These are phyloP conservation scores for Venustoraphidia nigricollis DNA, from an alignment of 2,888 invertebrate species.

Conservation along the genomic window DNA sequence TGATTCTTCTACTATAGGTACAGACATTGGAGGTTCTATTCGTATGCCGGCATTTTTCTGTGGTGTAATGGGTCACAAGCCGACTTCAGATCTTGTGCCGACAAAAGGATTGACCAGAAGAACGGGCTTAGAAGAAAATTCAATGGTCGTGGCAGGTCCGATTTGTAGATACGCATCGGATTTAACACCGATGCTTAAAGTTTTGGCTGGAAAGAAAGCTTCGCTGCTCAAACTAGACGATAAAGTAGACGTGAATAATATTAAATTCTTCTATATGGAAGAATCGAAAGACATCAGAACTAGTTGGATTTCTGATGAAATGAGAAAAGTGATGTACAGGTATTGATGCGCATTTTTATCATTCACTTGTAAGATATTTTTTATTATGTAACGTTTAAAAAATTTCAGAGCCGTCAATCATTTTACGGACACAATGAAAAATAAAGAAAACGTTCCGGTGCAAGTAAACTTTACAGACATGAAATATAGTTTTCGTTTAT, in stretches of 20 bases:
- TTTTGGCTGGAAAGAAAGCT: constrained; percentile 39
- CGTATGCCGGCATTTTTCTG: constrained; percentile 85
- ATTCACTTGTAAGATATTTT: neutral
- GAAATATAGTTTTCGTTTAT: constrained; percentile 45
- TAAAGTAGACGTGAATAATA: constrained; percentile 42
- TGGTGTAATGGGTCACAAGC: constrained; percentile 77
- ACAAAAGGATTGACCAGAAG: constrained; percentile 51
- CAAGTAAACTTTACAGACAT: constrained; percentile 24
- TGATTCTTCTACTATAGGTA: constrained; percentile 29
- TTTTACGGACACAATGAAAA: constrained; percentile 21
- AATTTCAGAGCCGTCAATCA: constrained; percentile 25
- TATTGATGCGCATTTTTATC: constrained; percentile 14
- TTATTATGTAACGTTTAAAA: constrained; percentile 11
- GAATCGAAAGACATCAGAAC: constrained; percentile 56
- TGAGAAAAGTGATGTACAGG: constrained; percentile 45
- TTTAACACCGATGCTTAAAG: constrained; percentile 58
- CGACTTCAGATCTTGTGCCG: constrained; percentile 33
- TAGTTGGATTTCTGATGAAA: constrained; percentile 52
- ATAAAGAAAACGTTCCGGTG: constrained; percentile 15
- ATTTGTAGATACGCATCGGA: constrained; percentile 65
- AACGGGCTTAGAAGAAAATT: constrained; percentile 46
- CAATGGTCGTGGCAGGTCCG: constrained; percentile 76
- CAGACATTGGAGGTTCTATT: constrained; percentile 94
- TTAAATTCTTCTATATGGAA: constrained; percentile 65
- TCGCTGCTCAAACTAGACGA: constrained; percentile 39